Base-by-base conservation (phyloP, 2,797 vertebrate genomes). In the Anguilla anguilla region DNA sequence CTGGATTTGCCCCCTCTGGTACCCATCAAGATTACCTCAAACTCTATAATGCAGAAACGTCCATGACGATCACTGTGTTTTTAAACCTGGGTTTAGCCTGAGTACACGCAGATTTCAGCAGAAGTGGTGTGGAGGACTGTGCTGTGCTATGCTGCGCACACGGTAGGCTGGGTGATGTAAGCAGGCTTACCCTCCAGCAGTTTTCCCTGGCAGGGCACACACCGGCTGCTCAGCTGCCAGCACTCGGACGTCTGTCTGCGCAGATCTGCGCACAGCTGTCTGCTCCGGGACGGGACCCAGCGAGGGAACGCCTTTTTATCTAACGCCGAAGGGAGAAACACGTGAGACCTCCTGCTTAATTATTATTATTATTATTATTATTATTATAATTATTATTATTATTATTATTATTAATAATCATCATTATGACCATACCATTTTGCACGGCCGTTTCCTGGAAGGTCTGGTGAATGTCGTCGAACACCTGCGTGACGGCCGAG, bases 231-330 rank as follows among this genome's bases (percentile, higher is more conserved):
- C 87, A 97, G 95, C 51, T 94, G 92, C 84, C 92, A 93, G 89
- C 97, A 97, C 90, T 96, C 94, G 0, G 96, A 96, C 2, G 92
- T 93, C 92, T 96, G 96, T 88, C 95, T 96, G 88, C 49, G 91
- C 55, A 96, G 94, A 53, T 95, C 93, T 84, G 87, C 93, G 90
- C 96, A 96, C 6, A 91, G 90, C 89, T 90, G 87, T 92, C 93
- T 92, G 55, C 88, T 89, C 84, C 0, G 88, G 22, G 86, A 83
- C 1, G 88, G 87, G 64, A 25, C 57, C 83, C n/a, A 81, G 59
- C 22, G 39, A 6, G 69, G 69, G 13, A 69, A 64, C 61, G 46
- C 6, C n/a, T 49, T 67, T 59, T 39, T 69, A 25, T 61, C 86
- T 86, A 64, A 10, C 22, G 3, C 77, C 17, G 43, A 25, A 9